Evolutionary conservation across 2,113 vertebrate species (phyloP).

Genomic region (Carassius auratus): DNA sequence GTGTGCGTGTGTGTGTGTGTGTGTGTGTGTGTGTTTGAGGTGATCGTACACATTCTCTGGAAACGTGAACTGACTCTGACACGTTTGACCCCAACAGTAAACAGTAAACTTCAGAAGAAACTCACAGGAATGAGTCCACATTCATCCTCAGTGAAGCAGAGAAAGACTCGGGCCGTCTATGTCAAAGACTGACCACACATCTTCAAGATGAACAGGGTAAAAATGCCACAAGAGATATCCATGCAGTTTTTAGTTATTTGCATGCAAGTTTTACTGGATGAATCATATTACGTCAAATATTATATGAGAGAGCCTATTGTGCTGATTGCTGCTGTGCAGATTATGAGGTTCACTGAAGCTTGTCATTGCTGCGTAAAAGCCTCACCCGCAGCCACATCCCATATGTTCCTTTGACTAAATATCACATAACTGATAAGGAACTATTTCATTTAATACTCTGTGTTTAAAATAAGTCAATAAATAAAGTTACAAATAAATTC

Average conservation of each 20-base stretch:
- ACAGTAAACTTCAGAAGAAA: constrained; percentile 27
- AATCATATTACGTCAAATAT: neutral
- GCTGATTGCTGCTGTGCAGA: neutral
- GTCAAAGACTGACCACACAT: neutral
- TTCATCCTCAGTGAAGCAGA: neutral
- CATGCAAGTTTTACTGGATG: neutral
- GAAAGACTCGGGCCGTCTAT: neutral
- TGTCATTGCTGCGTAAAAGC: neutral
- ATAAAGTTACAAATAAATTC: no score
- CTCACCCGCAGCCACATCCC: neutral
- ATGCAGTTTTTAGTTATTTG: neutral
- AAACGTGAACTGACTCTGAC: constrained; percentile 10
- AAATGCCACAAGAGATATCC: neutral
- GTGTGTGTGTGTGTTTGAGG: neutral
- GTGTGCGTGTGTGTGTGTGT: no score
- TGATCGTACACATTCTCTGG: neutral
- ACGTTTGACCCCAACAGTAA: constrained; percentile 18
- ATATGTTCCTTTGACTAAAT: constrained; percentile 3
- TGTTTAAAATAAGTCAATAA: neutral
- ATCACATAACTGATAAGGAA: neutral
- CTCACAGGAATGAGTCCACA: neutral
- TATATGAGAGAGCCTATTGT: neutral
- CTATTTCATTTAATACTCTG: neutral
- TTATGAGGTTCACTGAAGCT: neutral
- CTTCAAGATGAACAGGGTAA: neutral